Evolutionary conservation across 2,113 vertebrate genomes (phyloP).

Genomic region (Gulo gulo): DNA sequence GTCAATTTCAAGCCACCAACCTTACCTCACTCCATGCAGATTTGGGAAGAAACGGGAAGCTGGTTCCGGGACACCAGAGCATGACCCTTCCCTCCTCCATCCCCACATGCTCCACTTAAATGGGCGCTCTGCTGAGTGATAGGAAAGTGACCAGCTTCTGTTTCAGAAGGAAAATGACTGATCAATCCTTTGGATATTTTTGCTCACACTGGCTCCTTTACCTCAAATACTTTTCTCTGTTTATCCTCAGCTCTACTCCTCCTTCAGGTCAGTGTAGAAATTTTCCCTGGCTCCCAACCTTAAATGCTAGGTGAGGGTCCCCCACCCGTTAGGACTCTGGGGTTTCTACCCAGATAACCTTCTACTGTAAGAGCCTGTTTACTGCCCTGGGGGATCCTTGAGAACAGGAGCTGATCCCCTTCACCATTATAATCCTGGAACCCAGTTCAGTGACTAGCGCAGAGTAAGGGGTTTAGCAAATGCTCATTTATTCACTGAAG

Average conservation of each 20-base stretch:
- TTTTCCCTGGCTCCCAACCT: background rate
- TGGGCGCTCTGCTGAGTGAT: background rate
- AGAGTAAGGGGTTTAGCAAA: conserved; percentile 6
- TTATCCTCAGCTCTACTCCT: background rate
- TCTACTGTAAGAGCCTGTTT: background rate
- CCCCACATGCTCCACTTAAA: background rate
- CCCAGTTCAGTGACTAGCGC: background rate
- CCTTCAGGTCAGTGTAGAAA: background rate
- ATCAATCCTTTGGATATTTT: background rate
- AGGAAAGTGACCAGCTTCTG: background rate
- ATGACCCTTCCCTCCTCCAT: background rate
- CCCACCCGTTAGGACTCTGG: background rate
- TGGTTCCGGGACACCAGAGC: background rate
- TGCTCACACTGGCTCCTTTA: background rate
- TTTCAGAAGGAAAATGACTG: background rate
- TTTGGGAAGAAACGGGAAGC: background rate
- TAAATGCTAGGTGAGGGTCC: background rate
- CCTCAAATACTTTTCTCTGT: background rate
- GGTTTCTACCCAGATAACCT: background rate
- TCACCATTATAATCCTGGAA: background rate
- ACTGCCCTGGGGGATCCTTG: background rate
- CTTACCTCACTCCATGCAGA: background rate
- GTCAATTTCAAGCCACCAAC: background rate
- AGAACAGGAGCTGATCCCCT: background rate
- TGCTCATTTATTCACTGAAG: background rate